Conservation (phyloP, 1,140 invertebrate genomes). For the Gryllus bimaculatus region DNA sequence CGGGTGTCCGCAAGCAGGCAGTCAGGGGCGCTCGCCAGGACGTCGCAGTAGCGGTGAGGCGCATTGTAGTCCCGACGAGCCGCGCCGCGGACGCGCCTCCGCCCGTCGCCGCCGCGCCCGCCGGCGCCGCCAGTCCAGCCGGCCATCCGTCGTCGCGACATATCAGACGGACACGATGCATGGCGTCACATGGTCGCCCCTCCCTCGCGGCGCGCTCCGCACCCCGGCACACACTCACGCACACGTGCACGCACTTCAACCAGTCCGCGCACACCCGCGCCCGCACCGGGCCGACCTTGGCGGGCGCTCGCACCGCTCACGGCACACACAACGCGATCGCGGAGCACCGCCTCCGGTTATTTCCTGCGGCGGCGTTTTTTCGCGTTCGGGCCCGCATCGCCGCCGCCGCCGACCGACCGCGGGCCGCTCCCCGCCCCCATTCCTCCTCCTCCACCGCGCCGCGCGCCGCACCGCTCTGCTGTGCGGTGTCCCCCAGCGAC, state of each 20-base stretch:
- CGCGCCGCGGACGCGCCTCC: conserved; percentile 34
- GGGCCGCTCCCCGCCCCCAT: background rate
- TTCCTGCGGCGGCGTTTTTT: background rate
- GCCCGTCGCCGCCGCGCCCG: conserved; percentile 9
- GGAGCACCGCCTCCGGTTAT: background rate
- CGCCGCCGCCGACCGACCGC: conserved; percentile 20
- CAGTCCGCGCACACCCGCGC: background rate
- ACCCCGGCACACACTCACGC: background rate
- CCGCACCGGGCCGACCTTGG: background rate
- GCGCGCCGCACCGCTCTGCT: conserved; percentile 8
- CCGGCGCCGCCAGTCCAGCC: background rate
- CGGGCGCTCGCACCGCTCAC: background rate
- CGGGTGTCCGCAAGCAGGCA: conserved; percentile 78
- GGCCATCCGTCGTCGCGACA: background rate
- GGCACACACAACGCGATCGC: background rate
- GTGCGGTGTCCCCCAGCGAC: conserved; percentile 9
- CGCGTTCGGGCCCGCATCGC: conserved; percentile 12
- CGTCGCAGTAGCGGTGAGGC: conserved; percentile 65
- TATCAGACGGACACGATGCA: conserved; percentile 14
- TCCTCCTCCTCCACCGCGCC: background rate
- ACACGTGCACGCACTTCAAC: background rate
- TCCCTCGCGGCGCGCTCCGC: background rate
- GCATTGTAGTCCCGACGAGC: conserved; percentile 25
- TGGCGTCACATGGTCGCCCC: conserved; percentile 9
- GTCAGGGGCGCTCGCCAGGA: conserved; percentile 68